Percentiles rank a stretch among this genome's conserved stretches.
Conservation (phyloP, 1,140 invertebrate species). For the Penaeus vannamei region DNA sequence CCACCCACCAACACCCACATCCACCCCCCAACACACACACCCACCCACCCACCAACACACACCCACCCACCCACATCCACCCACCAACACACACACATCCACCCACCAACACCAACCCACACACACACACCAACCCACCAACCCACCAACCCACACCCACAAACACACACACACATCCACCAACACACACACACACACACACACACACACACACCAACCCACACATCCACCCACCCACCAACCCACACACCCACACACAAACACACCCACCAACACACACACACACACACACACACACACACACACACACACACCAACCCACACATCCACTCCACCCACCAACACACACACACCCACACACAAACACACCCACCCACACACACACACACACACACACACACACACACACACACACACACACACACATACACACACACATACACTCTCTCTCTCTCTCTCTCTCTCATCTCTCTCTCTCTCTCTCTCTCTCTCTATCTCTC, state of each 20-base stretch:
- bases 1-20: too few relatives aligned
- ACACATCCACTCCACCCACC: too few relatives aligned
- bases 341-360: background rate
- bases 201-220: background rate
- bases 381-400: background rate
- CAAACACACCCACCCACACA: background rate
- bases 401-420: constrained; percentile 24
- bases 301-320: too few relatives aligned
- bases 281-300: constrained; percentile 24
- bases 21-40: too few relatives aligned
- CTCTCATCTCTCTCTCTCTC: too few relatives aligned
- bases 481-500: too few relatives aligned
- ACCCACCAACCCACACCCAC: too few relatives aligned
- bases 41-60: background rate
- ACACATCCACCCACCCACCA: too few relatives aligned
- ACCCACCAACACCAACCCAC: background rate
- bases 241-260: background rate
- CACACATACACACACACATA: background rate
- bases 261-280: background rate
- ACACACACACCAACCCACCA: background rate
- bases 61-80: background rate
- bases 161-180: constrained; percentile 14
- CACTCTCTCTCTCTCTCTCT: too few relatives aligned
- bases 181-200: background rate
- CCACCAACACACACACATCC: too few relatives aligned